A percentile compares a stretch with the other conserved stretches of the same genome.
These are phyloP conservation scores for Adelognathus sp. DNA, from an alignment of 2,888 invertebrate species.

Conservation along the genomic window DNA sequence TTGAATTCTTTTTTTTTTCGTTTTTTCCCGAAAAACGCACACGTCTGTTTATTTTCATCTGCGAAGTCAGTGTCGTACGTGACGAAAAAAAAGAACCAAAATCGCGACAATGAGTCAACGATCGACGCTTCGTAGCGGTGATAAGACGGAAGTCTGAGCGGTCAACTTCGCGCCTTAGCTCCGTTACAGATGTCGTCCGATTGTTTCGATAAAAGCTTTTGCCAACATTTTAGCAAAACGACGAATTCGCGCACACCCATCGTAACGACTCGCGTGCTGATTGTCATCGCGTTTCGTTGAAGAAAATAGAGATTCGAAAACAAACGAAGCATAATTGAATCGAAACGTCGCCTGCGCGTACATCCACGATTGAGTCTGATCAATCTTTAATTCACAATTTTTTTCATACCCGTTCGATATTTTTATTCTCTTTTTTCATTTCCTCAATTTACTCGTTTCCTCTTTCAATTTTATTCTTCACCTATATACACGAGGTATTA, in stretches of 20 bases:
- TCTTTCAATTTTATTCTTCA: neutral
- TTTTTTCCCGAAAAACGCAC: neutral
- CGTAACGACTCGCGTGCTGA: neutral
- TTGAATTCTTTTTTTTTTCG: too few species aligned
- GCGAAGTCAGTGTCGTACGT: constrained; percentile 2
- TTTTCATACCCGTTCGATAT: neutral
- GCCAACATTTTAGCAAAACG: neutral
- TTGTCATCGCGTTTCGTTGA: neutral
- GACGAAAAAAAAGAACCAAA: constrained; percentile 27
- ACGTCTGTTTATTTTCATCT: constrained; percentile 1
- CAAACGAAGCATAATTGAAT: neutral
- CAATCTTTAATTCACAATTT: neutral
- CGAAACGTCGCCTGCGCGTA: constrained; percentile 13
- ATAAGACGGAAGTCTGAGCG: constrained; percentile 50
- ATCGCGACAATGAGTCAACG: neutral
- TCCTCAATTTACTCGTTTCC: neutral
- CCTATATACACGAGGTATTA: constrained; percentile 33
- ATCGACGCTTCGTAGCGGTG: constrained; percentile 11
- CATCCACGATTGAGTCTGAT: neutral
- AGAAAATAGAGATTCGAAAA: neutral
- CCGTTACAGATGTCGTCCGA: constrained; percentile 3
- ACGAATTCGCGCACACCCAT: neutral
- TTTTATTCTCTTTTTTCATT: neutral
- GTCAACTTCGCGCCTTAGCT: constrained; percentile 48
- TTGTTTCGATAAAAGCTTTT: neutral